These are phyloP conservation scores for Hassar affinis DNA, from an alignment of 2,113 vertebrate genomes.

Conservation along the genomic window DNA sequence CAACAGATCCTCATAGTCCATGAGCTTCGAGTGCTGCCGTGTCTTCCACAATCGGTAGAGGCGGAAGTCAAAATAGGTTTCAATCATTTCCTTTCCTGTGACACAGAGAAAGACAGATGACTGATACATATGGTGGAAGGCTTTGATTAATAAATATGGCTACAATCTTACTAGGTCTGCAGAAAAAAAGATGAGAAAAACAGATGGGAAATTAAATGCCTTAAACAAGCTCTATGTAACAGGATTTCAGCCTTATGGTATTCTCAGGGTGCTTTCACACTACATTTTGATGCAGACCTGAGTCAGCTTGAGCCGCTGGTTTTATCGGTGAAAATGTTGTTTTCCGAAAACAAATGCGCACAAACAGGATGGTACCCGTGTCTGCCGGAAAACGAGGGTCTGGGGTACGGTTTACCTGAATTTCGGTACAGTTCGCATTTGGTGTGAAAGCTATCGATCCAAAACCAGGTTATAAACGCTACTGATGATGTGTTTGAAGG, in stretches of 20 bases:
- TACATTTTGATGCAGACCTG: too few relatives aligned
- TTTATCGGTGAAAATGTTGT: too few relatives aligned
- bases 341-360: too few relatives aligned
- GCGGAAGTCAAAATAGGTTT: conserved; percentile 97
- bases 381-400: too few relatives aligned
- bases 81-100: conserved; percentile 95
- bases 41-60: conserved; percentile 98
- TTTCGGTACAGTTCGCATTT: too few relatives aligned
- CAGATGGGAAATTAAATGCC: neutral
- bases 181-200: neutral
- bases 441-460: too few relatives aligned
- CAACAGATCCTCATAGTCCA: conserved; percentile 91
- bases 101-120: neutral
- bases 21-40: conserved; percentile 93
- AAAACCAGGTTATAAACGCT: too few relatives aligned
- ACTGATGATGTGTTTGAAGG: too few relatives aligned
- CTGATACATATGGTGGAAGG: neutral
- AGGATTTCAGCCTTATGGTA: neutral
- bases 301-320: too few relatives aligned
- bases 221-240: neutral
- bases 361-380: too few relatives aligned
- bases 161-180: neutral
- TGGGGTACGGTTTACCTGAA: too few relatives aligned
- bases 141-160: neutral
- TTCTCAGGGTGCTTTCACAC: neutral